phyloP scores from a whole-genome alignment of 1,140 invertebrate genomes.

The Pseudobourletiella spinata region DNA sequence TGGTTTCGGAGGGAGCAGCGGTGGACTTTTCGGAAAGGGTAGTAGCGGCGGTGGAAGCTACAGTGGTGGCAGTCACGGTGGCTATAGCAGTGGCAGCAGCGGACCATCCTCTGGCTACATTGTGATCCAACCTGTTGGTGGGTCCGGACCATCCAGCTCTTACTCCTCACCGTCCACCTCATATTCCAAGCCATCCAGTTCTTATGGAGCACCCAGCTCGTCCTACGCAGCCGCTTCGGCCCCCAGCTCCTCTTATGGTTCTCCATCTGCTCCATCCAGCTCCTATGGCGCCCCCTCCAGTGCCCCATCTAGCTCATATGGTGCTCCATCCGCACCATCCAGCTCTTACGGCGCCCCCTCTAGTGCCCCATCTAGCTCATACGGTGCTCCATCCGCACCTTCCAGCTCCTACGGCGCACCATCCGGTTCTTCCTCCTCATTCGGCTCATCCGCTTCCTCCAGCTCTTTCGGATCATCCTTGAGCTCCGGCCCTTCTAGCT shows the following conservation, averaged over 20 bases:
- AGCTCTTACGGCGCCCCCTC: too few relatives aligned
- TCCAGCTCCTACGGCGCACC: too few relatives aligned
- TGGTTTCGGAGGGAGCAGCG: conserved; percentile 6
- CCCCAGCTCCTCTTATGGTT: too few relatives aligned
- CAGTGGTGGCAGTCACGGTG: neutral
- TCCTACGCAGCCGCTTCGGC: too few relatives aligned
- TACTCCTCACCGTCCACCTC: conserved; percentile 11
- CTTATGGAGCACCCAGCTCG: too few relatives aligned
- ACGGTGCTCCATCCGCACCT: neutral
- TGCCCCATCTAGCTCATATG: too few relatives aligned
- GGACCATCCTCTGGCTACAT: conserved; percentile 20
- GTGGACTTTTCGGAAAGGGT: conserved; percentile 1
- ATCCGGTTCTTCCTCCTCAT: neutral
- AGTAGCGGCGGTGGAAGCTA: conserved; percentile 3
- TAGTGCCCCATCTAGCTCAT: too few relatives aligned
- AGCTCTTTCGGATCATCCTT: neutral
- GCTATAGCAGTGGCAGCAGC: neutral
- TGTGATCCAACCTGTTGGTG: conserved; percentile 19
- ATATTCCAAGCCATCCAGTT: conserved; percentile 5
- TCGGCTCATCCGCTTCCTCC: neutral
- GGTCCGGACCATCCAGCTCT: conserved; percentile 9
- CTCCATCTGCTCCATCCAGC: too few relatives aligned
- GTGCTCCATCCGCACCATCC: too few relatives aligned
- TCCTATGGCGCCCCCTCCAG: too few relatives aligned
- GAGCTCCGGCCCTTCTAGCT: neutral